Evolutionary conservation across 2,113 vertebrate species (phyloP), one percentile per base, ranked within the genome.

Genomic region (Otus sunia): DNA sequence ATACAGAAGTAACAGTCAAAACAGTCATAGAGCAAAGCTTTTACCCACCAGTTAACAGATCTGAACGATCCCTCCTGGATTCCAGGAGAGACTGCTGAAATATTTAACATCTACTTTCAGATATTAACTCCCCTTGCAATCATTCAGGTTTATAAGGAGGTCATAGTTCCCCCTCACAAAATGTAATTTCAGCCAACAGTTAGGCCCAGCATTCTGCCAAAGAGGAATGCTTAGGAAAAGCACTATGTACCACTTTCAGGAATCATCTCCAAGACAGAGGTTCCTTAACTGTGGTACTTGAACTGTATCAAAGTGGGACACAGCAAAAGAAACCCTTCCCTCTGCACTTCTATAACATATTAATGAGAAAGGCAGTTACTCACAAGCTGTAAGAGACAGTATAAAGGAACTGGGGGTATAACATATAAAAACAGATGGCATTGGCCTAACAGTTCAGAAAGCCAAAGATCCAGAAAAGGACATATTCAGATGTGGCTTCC

Each of bases 81-180:
- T 79, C 43, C 41, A 68, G 60, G 68, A 45, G 58, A 76, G 30
- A 20, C 34, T 79, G 53, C 13, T 39, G 62, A 79, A 76, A 60
- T 47, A 73, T 25, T 52, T 30, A 58, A 50, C 37, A 79, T 34
- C 41, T 52, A 17, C 18, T 69, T 73, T 34, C 79, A 79, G 37
- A 23, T 10, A 58, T 10, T 41, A 73, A 90, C 26, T 7, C 43
- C 23, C 62, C 14, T 64, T n/a, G 10, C 19, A 74, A 79, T 59
- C 71, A 17, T 34, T 64, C 53, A 66, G 37, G 19, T 69, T 76
- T 59, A 16, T 34, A 27, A 59, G 43, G 34, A 64, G 19, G 43
- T 36, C 2, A 9, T 0, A 56, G 45, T 2, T 60, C 11, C 30
- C 32, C 32, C 29, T 12, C 56, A 53, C 0, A 0, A 73, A 89